phyloP scores from a whole-genome alignment of 2,888 invertebrate species.

The Xylophagus ater region DNA sequence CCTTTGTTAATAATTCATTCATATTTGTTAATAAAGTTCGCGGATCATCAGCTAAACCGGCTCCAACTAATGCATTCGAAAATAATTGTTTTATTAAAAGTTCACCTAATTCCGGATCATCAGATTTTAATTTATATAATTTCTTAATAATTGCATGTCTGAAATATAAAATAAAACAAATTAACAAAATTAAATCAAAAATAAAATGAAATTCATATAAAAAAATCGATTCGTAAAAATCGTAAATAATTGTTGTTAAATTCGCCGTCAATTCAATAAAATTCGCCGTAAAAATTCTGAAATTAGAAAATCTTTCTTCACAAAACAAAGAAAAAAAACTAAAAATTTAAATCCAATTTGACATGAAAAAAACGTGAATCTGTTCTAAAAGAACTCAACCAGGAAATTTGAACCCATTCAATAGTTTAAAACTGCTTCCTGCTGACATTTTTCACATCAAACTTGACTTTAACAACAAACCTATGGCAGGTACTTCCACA shows the following conservation, averaged over 20 bases:
- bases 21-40: constrained; percentile 71
- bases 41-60: constrained; percentile 88
- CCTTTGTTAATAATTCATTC: constrained; percentile 73
- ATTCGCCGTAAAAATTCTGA: neutral
- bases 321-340: constrained; percentile 2
- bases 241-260: neutral
- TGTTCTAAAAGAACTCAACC: no score
- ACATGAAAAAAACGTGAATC: no score
- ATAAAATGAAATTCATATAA: neutral
- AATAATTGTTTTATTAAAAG: constrained; percentile 84
- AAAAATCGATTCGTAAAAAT: constrained; percentile 2
- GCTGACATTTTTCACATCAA: no score
- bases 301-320: neutral
- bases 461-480: no score
- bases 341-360: no score
- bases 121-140: constrained; percentile 58
- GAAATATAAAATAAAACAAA: constrained; percentile 26
- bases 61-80: constrained; percentile 89
- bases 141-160: constrained; percentile 87
- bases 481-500: no score
- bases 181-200: neutral
- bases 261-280: neutral
- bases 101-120: constrained; percentile 69
- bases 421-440: no score
- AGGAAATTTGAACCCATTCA: no score